phyloP scores from a whole-genome alignment of 2,888 invertebrate genomes.

The Macropis europaea region DNA sequence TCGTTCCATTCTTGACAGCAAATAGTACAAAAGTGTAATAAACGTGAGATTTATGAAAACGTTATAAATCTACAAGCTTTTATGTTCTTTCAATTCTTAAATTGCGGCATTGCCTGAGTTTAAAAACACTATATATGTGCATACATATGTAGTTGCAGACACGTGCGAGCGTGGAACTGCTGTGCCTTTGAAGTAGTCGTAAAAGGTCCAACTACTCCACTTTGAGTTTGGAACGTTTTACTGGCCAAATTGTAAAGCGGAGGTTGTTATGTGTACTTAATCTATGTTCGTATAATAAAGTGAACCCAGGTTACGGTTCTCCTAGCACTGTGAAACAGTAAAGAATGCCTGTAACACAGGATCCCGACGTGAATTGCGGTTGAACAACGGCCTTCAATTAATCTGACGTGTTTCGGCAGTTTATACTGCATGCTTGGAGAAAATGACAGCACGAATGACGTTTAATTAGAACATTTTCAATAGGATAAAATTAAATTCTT shows the following conservation, averaged over 20 bases:
- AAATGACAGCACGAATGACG: background rate
- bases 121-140: background rate
- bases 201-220: constrained; percentile 29
- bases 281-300: constrained; percentile 15
- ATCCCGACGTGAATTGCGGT: background rate
- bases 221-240: constrained; percentile 35
- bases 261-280: constrained; percentile 25
- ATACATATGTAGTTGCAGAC: background rate
- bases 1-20: too few relatives aligned
- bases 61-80: too few relatives aligned
- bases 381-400: background rate
- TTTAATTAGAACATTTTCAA: constrained; percentile 8
- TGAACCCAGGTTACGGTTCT: background rate
- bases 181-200: constrained; percentile 38
- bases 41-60: too few relatives aligned
- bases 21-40: too few relatives aligned
- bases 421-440: background rate
- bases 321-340: background rate
- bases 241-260: constrained; percentile 25
- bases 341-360: background rate
- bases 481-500: background rate
- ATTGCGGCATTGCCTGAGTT: background rate
- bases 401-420: background rate
- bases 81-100: background rate
- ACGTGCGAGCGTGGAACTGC: constrained; percentile 4